Percentiles rank a stretch among this genome's conserved stretches.
These are phyloP conservation scores for Drosophila lini DNA, from an alignment of 1,140 invertebrate species.

Conservation along the genomic window DNA sequence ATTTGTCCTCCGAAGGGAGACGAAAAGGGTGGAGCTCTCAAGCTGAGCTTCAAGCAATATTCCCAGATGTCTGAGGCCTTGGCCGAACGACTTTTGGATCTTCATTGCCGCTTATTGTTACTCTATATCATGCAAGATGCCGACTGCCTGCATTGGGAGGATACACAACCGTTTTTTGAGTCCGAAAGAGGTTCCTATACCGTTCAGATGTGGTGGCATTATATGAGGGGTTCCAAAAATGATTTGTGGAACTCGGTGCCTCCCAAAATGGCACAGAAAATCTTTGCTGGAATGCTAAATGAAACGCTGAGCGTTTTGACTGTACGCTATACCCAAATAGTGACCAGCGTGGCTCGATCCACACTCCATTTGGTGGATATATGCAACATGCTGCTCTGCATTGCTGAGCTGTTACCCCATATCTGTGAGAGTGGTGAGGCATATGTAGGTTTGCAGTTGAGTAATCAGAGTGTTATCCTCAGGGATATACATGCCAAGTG, in stretches of 20 bases:
- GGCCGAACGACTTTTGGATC: slow-evolving; percentile 90
- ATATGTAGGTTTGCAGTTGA: slow-evolving; percentile 85
- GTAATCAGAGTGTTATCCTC: slow-evolving; percentile 87
- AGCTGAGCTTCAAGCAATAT: slow-evolving; percentile 89
- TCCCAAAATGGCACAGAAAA: slow-evolving; percentile 91
- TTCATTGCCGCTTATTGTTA: slow-evolving; percentile 90
- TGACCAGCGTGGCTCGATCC: slow-evolving; percentile 86
- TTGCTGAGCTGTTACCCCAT: slow-evolving; percentile 88
- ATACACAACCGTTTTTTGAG: slow-evolving; percentile 87
- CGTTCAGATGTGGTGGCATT: slow-evolving; percentile 94
- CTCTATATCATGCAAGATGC: slow-evolving; percentile 92
- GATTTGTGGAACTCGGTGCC: slow-evolving; percentile 92
- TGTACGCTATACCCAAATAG: slow-evolving; percentile 88
- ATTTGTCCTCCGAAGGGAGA: slow-evolving; percentile 82
- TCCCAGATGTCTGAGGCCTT: slow-evolving; percentile 92
- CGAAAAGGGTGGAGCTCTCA: slow-evolving; percentile 81
- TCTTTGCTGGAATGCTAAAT: slow-evolving; percentile 92
- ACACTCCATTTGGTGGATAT: slow-evolving; percentile 89
- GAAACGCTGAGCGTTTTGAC: slow-evolving; percentile 91
- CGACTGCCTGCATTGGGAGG: slow-evolving; percentile 89
- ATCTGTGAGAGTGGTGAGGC: slow-evolving; percentile 87
- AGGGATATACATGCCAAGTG: slow-evolving; percentile 92
- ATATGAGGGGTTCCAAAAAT: slow-evolving; percentile 92
- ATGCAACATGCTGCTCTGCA: slow-evolving; percentile 89
- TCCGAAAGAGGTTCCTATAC: slow-evolving; percentile 90